Evolutionary conservation across 2,888 invertebrate species (phyloP), one percentile per base, ranked within the genome.

Genomic region (Anoplius nigerrimus): DNA sequence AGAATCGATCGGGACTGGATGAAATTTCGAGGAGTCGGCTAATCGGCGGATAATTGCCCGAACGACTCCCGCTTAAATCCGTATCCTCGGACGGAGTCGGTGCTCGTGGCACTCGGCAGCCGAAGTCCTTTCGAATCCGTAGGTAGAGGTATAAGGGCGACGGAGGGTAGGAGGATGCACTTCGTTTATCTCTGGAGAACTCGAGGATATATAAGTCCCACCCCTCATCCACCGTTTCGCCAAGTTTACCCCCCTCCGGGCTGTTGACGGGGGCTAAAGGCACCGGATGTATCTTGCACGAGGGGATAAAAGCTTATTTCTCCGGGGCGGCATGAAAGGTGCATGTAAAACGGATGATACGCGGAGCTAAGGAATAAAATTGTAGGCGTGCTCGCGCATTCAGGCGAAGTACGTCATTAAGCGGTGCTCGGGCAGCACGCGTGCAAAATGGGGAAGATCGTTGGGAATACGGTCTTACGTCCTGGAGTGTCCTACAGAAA

Each of bases 291-390:
- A 34, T 34, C 48, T 18, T 48, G 5, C 48, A 18, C 48, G 48
- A 48, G 48, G n/a, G 48, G 48, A 48, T 48, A 48, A 48, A 48
- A 48, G 48, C 16, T 18, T 48, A 18, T 48, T 48, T 48, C 48
- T 48, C 48, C 48, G 48, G 6, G 48, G n/a, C 48, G 48, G 16
- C n/a, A n/a, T 48, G 48, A 18, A 16, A 48, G 48, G 16, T 42
- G 48, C 18, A 48, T 48, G 48, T 18, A 48, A 11, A 48, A 15
- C 18, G 48, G 16, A 48, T 48, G 48, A 48, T 18, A 48, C 48
- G 48, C 48, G 5, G 13, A 48, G 18, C 16, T 48, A 16, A 16
- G 48, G 48, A 16, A 48, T 48, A 48, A 48, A 48, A 48, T 48
- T 16, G 11, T 48, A 48, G 2, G 48, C 18, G 18, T 48, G 48